Conservation (phyloP, 1,140 invertebrate genomes). For the Nautilus pompilius region DNA sequence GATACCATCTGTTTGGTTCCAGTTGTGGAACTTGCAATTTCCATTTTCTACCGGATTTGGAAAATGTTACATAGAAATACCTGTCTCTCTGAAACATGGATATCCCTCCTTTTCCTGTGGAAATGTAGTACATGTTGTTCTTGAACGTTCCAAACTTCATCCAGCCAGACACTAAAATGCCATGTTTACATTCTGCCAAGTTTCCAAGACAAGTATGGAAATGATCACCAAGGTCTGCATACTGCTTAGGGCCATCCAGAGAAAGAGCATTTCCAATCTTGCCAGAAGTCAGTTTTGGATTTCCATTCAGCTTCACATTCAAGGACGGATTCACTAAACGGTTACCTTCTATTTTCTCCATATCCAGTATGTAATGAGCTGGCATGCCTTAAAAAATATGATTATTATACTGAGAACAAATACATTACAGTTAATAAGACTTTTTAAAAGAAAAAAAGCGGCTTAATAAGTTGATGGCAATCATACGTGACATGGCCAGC, state of each 20-base stretch:
- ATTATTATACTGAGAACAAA: no score
- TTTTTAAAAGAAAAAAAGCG: no score
- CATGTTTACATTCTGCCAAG: slow-evolving; percentile 37
- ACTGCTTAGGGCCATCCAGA: slow-evolving; percentile 40
- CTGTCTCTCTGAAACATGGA: slow-evolving; percentile 35
- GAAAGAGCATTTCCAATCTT: slow-evolving; percentile 39
- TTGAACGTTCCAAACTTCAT: slow-evolving; percentile 33
- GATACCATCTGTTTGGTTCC: slow-evolving; percentile 41
- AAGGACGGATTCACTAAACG: slow-evolving; percentile 26
- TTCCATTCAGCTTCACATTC: slow-evolving; percentile 22
- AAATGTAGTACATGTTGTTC: slow-evolving; percentile 44
- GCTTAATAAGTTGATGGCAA: no score
- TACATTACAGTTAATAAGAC: no score
- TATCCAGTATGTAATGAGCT: slow-evolving; percentile 30
- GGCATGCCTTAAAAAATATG: no score
- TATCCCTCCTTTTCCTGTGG: slow-evolving; percentile 40
- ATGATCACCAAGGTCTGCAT: slow-evolving; percentile 38
- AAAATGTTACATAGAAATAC: slow-evolving; percentile 30
- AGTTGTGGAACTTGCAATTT: slow-evolving; percentile 20
- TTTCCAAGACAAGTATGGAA: slow-evolving; percentile 43
- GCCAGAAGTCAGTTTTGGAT: slow-evolving; percentile 36
- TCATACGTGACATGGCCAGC: no score
- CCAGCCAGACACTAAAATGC: slow-evolving; percentile 47
- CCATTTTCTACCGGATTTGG: slow-evolving; percentile 24
- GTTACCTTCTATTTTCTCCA: slow-evolving; percentile 34